Evolutionary conservation across 64 coral and sea anemone genomes (phyloP), one percentile per base, ranked within the genome.

Genomic region (Porites lutea): DNA sequence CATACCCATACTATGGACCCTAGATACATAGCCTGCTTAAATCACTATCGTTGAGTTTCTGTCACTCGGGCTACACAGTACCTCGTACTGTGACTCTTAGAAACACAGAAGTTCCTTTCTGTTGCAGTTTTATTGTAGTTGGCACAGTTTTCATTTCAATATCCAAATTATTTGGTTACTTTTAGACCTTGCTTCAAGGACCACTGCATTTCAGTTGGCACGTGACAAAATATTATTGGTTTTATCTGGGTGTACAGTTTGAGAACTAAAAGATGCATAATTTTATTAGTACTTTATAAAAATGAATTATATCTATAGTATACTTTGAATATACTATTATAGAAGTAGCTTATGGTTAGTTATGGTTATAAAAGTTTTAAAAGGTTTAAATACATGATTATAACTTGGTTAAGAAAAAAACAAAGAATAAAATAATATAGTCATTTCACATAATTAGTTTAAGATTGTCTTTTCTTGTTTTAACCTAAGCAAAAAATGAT

Each of bases 1-100:
- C 37, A 66, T 85, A 85, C 50, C 82, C 82, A 8, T 85, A 85
- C 82, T 85, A 13, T 67, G 82, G 82, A 85, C 65, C 65, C 18
- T 68, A 68, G 65, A 68, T 68, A 68, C 65, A 68, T 68, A 68
- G 65, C 65, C 65, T 68, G 65, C 27, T 37, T 37, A 37, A 37
- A 37, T 37, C 27, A 37, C 27, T 37, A 37, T 37, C 27, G 27
- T 37, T 37, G 27, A 37, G 16, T 68, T 37, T 37, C 27, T 37
- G 1, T 37, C 27, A 37, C 27, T 37, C 1, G 27, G 27, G 27
- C 27, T 37, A 37, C 27, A 37, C 27, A 37, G 27, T 68, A 68
- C 65, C 65, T 68, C 65, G 22, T 68, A 68, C 18, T 68, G 65
- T 68, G 65, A 19, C 65, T 68, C 65, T 18, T 68, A 68, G 14